phyloP scores from a whole-genome alignment of 2,888 invertebrate genomes.

The Lymantria monacha region DNA sequence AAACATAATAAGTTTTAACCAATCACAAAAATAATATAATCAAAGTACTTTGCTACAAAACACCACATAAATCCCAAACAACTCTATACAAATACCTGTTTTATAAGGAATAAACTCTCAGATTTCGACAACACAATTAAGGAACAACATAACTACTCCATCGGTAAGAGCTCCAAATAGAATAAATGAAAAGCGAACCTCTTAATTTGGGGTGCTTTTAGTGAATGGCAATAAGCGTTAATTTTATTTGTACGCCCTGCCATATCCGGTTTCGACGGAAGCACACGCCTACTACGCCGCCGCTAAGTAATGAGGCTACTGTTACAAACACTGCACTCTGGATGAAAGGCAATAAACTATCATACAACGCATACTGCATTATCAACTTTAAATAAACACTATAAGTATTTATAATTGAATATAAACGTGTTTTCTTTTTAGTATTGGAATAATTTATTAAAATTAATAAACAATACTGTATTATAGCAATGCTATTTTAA shows the following conservation, averaged over 20 bases:
- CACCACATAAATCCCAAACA: too few relatives aligned
- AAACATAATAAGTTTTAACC: too few relatives aligned
- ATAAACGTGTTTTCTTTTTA: constrained; percentile 30
- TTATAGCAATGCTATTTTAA: neutral
- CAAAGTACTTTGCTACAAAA: too few relatives aligned
- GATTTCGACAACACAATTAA: constrained; percentile 28
- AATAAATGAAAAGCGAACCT: constrained; percentile 42
- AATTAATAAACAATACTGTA: constrained; percentile 12
- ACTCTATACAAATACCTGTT: neutral
- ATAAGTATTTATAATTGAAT: constrained; percentile 34
- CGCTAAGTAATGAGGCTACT: constrained; percentile 78
- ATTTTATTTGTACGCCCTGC: constrained; percentile 72
- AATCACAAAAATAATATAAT: too few relatives aligned
- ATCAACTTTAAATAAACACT: constrained; percentile 29
- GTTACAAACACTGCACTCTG: constrained; percentile 56
- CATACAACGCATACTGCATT: constrained; percentile 27
- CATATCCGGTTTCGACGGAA: constrained; percentile 75
- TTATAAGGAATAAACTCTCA: constrained; percentile 14
- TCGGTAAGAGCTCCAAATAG: constrained; percentile 22
- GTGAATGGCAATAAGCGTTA: constrained; percentile 67
- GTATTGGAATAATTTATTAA: constrained; percentile 12
- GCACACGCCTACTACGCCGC: constrained; percentile 65
- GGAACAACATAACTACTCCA: constrained; percentile 29
- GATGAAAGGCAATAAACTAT: constrained; percentile 48
- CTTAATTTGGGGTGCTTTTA: constrained; percentile 47